Conservation (phyloP, 2,113 vertebrate genomes). For the Xenopus tropicalis region UCB_Xtro_10.0 CM004445.2:68111501-68112000, state of each 20-base stretch:
- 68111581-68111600: conserved; percentile 32
- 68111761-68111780: conserved; percentile 34
- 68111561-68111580: conserved; percentile 48
- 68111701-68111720: conserved; percentile 27
- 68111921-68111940: no score
- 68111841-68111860: conserved; percentile 3
- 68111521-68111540: conserved; percentile 54
- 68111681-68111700: conserved; percentile 24
- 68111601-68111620: background rate
- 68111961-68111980: no score
- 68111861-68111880: background rate
- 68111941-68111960: no score
- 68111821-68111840: background rate
- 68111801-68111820: conserved; percentile 27
- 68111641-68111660: conserved; percentile 15
- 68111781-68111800: conserved; percentile 30
- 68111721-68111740: conserved; percentile 25
- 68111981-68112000: no score
- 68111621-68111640: background rate
- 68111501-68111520: conserved; percentile 52
- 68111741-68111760: conserved; percentile 4
- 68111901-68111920: no score
- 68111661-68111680: conserved; percentile 20
- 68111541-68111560: conserved; percentile 45
- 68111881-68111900: no score